Conservation (phyloP, 2,888 invertebrate genomes). For the Nemapogon koenigi region DNA sequence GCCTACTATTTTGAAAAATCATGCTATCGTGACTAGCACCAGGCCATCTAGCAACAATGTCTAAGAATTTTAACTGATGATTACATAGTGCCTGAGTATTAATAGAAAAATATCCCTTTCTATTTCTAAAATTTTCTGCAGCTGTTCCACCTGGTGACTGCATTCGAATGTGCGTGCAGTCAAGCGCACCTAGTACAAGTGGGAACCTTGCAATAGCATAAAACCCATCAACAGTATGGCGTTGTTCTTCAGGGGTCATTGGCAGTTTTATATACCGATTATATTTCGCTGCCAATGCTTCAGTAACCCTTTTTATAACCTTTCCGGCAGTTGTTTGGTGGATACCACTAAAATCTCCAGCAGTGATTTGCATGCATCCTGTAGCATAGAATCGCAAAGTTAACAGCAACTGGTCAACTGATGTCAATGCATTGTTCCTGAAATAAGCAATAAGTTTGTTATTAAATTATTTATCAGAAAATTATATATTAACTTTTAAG, state of each 20-base stretch:
- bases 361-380: slow-evolving; percentile 3
- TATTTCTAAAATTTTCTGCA: slow-evolving; percentile 1
- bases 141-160: slow-evolving; percentile 1
- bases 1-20: slow-evolving; percentile 2
- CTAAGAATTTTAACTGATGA: too few relatives aligned
- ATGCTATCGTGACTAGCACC: slow-evolving; percentile 1
- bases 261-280: too few relatives aligned
- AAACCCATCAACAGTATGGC: too few relatives aligned
- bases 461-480: too few relatives aligned
- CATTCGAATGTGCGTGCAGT: slow-evolving; percentile 2
- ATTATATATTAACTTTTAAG: too few relatives aligned
- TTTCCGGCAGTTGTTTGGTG: slow-evolving; percentile 3
- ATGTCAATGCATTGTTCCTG: too few relatives aligned
- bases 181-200: slow-evolving; percentile 1
- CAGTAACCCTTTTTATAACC: slow-evolving; percentile 1
- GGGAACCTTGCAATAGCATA: slow-evolving; percentile 1
- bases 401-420: slow-evolving; percentile 1
- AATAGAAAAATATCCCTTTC: slow-evolving; percentile 4
- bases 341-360: slow-evolving; percentile 1
- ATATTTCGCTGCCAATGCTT: not conserved
- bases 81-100: too few relatives aligned
- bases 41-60: slow-evolving; percentile 4
- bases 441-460: too few relatives aligned
- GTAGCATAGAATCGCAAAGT: slow-evolving; percentile 2
- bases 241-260: too few relatives aligned